Percentiles rank a stretch among this genome's conserved stretches.
These are phyloP conservation scores for Drosophila ficusphila DNA, from an alignment of 1,140 invertebrate genomes.

Conservation along the genomic window DNA sequence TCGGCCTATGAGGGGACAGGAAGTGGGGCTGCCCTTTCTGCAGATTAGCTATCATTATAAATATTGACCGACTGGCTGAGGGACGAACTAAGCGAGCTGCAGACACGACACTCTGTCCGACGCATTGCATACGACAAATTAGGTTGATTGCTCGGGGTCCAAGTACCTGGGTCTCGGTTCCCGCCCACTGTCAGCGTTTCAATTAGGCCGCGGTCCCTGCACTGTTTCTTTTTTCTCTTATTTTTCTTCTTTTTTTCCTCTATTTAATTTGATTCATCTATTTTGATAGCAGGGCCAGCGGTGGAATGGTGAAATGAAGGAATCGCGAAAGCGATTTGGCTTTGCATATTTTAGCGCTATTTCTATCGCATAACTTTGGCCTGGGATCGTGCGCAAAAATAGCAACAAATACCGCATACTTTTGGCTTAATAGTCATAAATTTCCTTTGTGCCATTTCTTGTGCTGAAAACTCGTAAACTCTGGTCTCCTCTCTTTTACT, in stretches of 20 bases:
- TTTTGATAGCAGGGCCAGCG: constrained; percentile 60
- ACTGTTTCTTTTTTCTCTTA: no score
- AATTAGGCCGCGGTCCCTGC: constrained; percentile 57
- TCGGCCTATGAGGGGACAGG: constrained; percentile 20
- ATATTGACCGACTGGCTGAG: constrained; percentile 72
- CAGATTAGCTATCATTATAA: constrained; percentile 78
- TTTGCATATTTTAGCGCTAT: constrained; percentile 78
- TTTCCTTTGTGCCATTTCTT: constrained; percentile 58
- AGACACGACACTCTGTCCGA: constrained; percentile 29
- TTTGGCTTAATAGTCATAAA: constrained; percentile 78
- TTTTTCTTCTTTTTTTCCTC: constrained; percentile 62
- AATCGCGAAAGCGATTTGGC: constrained; percentile 42
- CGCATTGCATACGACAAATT: constrained; percentile 76
- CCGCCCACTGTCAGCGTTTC: constrained; percentile 42
- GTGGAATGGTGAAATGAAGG: constrained; percentile 36
- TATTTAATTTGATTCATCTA: constrained; percentile 75
- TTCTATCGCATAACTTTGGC: constrained; percentile 61
- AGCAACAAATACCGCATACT: constrained; percentile 76
- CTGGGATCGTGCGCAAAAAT: constrained; percentile 40
- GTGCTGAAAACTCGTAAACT: constrained; percentile 12
- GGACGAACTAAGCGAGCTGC: constrained; percentile 12
- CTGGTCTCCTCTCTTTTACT: not conserved
- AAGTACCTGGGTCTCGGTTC: constrained; percentile 19
- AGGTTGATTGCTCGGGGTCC: constrained; percentile 77
- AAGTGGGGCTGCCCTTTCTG: constrained; percentile 38